Conservation (phyloP, 2,797 vertebrate genomes). For the Chanos chanos region DNA sequence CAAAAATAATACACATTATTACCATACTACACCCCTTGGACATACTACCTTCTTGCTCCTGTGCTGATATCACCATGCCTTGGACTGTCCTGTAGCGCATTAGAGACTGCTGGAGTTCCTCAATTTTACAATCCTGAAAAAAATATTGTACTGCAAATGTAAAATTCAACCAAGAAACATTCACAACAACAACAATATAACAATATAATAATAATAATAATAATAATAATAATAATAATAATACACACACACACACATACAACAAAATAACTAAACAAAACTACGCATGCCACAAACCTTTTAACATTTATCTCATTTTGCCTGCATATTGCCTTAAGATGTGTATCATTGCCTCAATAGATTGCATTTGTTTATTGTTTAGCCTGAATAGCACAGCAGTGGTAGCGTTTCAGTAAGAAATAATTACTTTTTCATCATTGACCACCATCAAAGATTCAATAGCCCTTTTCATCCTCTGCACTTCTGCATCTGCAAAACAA, state of each 20-base stretch:
- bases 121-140: constrained; percentile 84
- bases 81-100: constrained; percentile 81
- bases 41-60: constrained; percentile 74
- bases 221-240: background rate
- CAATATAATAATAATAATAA: background rate
- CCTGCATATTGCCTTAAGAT: too few species aligned
- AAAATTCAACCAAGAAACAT: too few species aligned
- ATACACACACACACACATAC: background rate
- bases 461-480: constrained; percentile 85
- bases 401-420: background rate
- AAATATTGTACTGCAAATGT: too few species aligned
- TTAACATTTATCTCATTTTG: too few species aligned
- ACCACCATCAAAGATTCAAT: constrained; percentile 82
- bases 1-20: background rate
- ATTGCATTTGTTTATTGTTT: too few species aligned
- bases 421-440: constrained; percentile 88
- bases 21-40: background rate
- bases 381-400: background rate
- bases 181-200: too few species aligned
- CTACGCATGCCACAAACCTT: too few species aligned
- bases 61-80: constrained; percentile 70
- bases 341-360: too few species aligned
- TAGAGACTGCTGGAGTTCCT: constrained; percentile 84
- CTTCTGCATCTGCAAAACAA: constrained; percentile 75
- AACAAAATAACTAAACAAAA: too few species aligned